Percentiles rank a stretch among this genome's conserved stretches.
phyloP scores from a whole-genome alignment of 1,140 invertebrate species.

The Drosophila tani region DNA sequence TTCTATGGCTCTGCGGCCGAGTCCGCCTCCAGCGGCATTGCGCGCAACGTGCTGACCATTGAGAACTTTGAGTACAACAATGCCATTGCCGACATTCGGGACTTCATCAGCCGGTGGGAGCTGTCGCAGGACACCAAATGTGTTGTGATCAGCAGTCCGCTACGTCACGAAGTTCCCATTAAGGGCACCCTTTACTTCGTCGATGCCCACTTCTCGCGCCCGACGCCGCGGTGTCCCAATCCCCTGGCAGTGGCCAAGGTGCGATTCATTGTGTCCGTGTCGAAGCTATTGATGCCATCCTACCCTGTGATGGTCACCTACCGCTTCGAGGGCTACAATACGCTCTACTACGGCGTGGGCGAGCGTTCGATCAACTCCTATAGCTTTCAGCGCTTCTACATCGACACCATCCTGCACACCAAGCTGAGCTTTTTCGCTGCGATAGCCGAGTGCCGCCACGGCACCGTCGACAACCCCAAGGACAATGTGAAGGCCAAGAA shows the following conservation, averaged over 20 bases:
- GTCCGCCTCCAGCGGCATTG: slow-evolving; percentile 32
- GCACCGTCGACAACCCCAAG: slow-evolving; percentile 56
- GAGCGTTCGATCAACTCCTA: slow-evolving; percentile 26
- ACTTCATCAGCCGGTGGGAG: slow-evolving; percentile 61
- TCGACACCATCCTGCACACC: slow-evolving; percentile 68
- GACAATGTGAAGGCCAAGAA: slow-evolving; percentile 29
- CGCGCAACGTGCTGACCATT: slow-evolving; percentile 40
- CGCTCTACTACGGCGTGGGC: slow-evolving; percentile 66
- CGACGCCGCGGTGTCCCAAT: slow-evolving; percentile 68
- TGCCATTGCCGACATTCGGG: slow-evolving; percentile 51
- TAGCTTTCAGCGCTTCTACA: slow-evolving; percentile 68
- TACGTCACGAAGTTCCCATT: slow-evolving; percentile 39
- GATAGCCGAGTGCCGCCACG: slow-evolving; percentile 64
- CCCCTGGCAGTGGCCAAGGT: slow-evolving; percentile 74
- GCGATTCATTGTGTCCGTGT: slow-evolving; percentile 66
- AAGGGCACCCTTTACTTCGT: slow-evolving; percentile 67
- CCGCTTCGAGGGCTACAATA: slow-evolving; percentile 70
- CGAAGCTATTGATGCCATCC: slow-evolving; percentile 39
- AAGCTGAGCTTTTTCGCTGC: slow-evolving; percentile 68
- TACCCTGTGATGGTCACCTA: slow-evolving; percentile 78
- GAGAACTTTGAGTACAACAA: slow-evolving; percentile 56
- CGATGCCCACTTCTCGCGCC: slow-evolving; percentile 74
- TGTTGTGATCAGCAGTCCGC: slow-evolving; percentile 57
- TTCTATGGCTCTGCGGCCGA: neutral
- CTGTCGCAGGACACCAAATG: slow-evolving; percentile 69